Percentiles rank a stretch among this genome's conserved stretches.
Evolutionary conservation across 2,113 vertebrate species (phyloP).

Genomic region (Indicator indicator): DNA sequence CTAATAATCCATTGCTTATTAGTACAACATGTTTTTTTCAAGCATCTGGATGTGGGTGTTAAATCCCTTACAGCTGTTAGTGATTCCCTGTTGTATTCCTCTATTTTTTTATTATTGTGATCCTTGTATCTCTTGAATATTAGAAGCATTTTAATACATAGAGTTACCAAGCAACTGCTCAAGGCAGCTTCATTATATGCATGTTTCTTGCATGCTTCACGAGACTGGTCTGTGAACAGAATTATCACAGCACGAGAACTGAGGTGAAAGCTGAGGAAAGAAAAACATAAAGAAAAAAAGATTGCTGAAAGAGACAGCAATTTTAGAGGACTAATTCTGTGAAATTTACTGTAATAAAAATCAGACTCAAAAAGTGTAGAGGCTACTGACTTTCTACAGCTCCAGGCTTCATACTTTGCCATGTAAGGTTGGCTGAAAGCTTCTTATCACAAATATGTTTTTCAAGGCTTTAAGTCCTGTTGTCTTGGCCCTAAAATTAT

Average conservation of each 20-base stretch:
- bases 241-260: neutral
- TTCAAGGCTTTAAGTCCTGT: neutral
- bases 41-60: constrained; percentile 51
- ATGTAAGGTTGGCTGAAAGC: neutral
- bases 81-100: constrained; percentile 18
- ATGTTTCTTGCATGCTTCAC: neutral
- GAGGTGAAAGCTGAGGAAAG: neutral
- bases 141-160: constrained; percentile 36
- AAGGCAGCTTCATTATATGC: constrained; percentile 9
- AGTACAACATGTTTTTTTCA: constrained; percentile 16
- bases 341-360: neutral
- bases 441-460: neutral
- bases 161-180: constrained; percentile 48
- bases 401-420: neutral
- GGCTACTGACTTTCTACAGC: neutral
- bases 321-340: neutral
- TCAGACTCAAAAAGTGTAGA: neutral
- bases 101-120: constrained; percentile 34
- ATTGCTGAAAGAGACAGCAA: neutral
- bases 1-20: constrained; percentile 34
- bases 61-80: constrained; percentile 50
- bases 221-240: neutral
- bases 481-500: neutral
- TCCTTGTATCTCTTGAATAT: constrained; percentile 18
- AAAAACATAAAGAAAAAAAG: neutral